phyloP scores from a whole-genome alignment of 2,888 invertebrate genomes.

The Cantharis flavilabris region DNA sequence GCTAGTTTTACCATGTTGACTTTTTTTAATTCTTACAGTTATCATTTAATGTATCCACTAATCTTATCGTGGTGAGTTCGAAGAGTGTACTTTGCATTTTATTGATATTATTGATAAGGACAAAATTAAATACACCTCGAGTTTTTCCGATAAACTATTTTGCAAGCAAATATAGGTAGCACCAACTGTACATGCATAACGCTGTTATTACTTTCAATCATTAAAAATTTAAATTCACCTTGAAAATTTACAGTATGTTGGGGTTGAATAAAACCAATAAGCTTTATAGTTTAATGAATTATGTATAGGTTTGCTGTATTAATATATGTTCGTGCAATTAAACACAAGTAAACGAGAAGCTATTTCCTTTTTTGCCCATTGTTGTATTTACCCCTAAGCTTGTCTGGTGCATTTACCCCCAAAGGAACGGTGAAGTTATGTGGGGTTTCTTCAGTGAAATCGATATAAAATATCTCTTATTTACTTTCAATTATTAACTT shows the following conservation, averaged over 20 bases:
- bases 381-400: not conserved
- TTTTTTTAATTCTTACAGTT: not conserved
- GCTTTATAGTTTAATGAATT: not conserved
- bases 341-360: not conserved
- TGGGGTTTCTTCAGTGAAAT: not conserved
- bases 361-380: not conserved
- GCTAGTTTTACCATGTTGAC: not conserved
- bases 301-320: not conserved
- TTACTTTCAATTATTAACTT: not conserved
- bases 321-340: not conserved
- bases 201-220: not conserved
- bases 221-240: constrained; percentile 11
- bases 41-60: not conserved
- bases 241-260: constrained; percentile 10
- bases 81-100: not conserved
- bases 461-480: not conserved
- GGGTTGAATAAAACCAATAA: not conserved
- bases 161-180: not conserved
- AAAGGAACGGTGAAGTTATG: not conserved
- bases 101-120: not conserved
- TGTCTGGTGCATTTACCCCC: not conserved
- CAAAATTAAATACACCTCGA: not conserved
- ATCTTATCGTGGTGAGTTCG: not conserved
- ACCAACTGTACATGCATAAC: constrained; percentile 3
- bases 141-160: not conserved